Evolutionary conservation across 2,888 invertebrate genomes (phyloP).

Genomic region (Patella pellucida): DNA sequence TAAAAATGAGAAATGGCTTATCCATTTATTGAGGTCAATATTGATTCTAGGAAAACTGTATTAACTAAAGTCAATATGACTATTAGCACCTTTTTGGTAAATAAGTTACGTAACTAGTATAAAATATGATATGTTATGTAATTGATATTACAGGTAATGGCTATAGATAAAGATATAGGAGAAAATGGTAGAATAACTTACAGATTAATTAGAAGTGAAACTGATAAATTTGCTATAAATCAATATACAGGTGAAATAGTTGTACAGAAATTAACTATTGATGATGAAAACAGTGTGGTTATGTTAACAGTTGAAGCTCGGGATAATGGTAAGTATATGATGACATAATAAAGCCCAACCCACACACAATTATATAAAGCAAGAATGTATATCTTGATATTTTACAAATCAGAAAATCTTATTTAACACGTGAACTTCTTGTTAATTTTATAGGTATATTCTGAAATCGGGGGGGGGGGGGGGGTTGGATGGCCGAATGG

Average conservation of each 20-base stretch:
- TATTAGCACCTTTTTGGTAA: background rate
- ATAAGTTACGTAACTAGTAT: background rate
- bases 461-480: no score
- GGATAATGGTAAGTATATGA: conserved; percentile 33
- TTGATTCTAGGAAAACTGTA: background rate
- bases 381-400: no score
- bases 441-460: no score
- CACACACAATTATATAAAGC: no score
- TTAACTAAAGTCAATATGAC: background rate
- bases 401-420: no score
- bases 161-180: conserved; percentile 83
- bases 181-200: conserved; percentile 78
- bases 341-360: no score
- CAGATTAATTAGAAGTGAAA: conserved; percentile 87
- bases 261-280: conserved; percentile 71
- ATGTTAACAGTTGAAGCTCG: conserved; percentile 37
- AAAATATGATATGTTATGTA: no score
- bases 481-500: no score
- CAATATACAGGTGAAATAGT: conserved; percentile 79
- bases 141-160: conserved; percentile 72
- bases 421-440: no score
- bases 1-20: no score
- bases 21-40: background rate
- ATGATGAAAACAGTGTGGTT: conserved; percentile 35
- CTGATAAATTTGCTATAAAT: conserved; percentile 81